Percentiles rank a stretch among this genome's conserved stretches.
These are phyloP conservation scores for Pterostichus madidus DNA, from an alignment of 2,888 invertebrate genomes.

Conservation along the genomic window DNA sequence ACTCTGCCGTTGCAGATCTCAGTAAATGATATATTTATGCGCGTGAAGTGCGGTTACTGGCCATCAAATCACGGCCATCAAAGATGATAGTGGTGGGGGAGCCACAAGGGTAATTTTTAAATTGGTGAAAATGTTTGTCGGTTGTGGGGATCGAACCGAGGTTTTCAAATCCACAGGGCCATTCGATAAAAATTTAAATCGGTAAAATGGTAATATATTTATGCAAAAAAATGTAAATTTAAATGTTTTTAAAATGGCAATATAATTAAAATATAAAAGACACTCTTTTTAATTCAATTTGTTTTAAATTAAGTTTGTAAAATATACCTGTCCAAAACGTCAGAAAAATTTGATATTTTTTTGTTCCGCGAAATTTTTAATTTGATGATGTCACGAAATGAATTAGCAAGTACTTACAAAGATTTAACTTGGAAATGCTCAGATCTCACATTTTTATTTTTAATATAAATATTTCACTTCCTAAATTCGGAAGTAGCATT, in stretches of 20 bases:
- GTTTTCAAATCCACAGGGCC: no score
- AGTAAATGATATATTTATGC: no score
- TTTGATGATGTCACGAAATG: constrained; percentile 1
- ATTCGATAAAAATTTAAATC: neutral
- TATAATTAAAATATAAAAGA: constrained; percentile 8
- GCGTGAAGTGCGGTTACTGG: no score
- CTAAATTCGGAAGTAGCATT: constrained; percentile 33
- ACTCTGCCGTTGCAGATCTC: no score
- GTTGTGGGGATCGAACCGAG: no score
- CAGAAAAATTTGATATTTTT: neutral
- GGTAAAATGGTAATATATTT: neutral
- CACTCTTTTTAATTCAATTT: constrained; percentile 17
- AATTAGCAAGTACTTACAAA: neutral
- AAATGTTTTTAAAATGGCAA: neutral
- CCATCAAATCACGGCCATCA: no score
- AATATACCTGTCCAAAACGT: constrained; percentile 23
- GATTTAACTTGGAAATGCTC: neutral
- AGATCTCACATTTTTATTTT: constrained; percentile 4
- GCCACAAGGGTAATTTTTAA: no score
- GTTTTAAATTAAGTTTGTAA: constrained; percentile 14
- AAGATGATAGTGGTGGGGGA: no score
- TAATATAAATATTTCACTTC: constrained; percentile 38
- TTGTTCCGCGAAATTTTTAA: neutral
- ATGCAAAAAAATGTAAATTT: neutral
- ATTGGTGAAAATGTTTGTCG: no score